A percentile compares a stretch with the other conserved stretches of the same genome.
Conservation (phyloP, 2,113 vertebrate genomes). For the Piaya cayana region DNA sequence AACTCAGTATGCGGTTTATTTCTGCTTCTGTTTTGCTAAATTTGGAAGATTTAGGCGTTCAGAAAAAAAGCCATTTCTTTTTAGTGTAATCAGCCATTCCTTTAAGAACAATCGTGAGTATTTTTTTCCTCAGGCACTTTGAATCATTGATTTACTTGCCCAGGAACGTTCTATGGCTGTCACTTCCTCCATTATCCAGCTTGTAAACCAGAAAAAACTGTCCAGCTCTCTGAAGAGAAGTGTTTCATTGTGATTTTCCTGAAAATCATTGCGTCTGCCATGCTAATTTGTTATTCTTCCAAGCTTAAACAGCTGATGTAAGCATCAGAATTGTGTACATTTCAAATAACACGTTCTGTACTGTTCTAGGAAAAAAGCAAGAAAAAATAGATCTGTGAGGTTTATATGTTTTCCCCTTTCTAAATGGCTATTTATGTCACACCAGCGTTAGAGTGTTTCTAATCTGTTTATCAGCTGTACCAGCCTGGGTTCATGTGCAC, state of each 20-base stretch:
- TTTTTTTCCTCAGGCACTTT: neutral
- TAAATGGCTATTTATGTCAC: neutral
- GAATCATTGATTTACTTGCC: neutral
- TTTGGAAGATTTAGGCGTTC: neutral
- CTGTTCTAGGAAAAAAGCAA: neutral
- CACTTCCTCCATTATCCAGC: neutral
- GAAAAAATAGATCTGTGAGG: neutral
- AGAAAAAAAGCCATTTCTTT: neutral
- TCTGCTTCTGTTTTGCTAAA: neutral
- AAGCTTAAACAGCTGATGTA: neutral
- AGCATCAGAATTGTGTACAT: neutral
- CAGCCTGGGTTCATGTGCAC: neutral
- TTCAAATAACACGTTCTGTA: neutral
- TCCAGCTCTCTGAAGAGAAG: neutral
- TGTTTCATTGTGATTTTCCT: neutral
- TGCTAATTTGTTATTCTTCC: neutral
- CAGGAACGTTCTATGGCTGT: neutral
- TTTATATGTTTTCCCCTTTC: neutral
- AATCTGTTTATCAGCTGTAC: neutral
- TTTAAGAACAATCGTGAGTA: neutral
- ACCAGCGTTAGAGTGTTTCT: neutral
- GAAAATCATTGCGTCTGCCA: neutral
- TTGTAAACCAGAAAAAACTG: neutral
- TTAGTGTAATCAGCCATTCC: neutral
- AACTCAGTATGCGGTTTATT: neutral